phyloP scores from a whole-genome alignment of 2,888 invertebrate genomes.

The Trachelus stipa region DNA sequence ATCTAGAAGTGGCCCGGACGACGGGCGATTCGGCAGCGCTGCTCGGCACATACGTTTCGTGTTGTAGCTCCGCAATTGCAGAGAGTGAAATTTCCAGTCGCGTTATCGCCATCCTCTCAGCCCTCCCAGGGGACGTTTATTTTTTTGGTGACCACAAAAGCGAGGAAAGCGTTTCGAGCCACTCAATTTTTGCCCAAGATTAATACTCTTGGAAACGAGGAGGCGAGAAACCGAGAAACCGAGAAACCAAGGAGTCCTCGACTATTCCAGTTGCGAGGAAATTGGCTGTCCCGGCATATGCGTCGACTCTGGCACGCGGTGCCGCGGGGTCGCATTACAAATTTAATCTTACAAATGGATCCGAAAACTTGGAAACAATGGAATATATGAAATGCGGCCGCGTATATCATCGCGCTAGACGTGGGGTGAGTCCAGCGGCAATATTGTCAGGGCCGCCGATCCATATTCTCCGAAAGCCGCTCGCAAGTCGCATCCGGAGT shows the following conservation, averaged over 20 bases:
- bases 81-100: no score
- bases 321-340: slow-evolving; percentile 69
- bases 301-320: slow-evolving; percentile 52
- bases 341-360: slow-evolving; percentile 81
- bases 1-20: slow-evolving; percentile 43
- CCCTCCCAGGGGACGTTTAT: no score
- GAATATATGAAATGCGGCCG: slow-evolving; percentile 66
- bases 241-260: not conserved
- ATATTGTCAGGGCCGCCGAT: slow-evolving; percentile 66
- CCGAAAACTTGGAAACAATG: slow-evolving; percentile 68
- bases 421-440: slow-evolving; percentile 57
- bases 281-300: slow-evolving; percentile 63
- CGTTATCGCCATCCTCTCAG: no score
- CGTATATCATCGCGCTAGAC: slow-evolving; percentile 57
- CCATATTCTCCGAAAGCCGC: slow-evolving; percentile 53
- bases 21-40: no score
- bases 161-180: no score
- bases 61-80: no score
- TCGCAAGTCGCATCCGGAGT: slow-evolving; percentile 7
- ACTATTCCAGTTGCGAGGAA: slow-evolving; percentile 40
- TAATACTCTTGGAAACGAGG: no score
- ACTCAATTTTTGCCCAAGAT: no score
- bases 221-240: no score
- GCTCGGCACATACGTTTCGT: no score
- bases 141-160: no score